phyloP scores from a whole-genome alignment of 2,113 vertebrate genomes.

The Callionymus lyra region DNA sequence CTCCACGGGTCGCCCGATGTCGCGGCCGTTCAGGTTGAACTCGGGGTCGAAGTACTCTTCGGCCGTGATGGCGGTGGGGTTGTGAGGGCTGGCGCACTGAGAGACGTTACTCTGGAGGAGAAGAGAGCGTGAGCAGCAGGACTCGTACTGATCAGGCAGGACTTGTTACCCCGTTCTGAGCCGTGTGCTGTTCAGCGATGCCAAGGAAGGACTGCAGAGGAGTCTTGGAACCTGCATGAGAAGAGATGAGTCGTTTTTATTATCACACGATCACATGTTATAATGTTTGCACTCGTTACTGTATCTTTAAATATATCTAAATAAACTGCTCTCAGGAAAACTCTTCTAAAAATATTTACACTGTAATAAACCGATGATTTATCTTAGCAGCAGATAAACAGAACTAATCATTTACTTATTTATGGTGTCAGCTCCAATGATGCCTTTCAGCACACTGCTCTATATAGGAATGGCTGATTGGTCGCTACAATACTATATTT shows the following conservation, averaged over 20 bases:
- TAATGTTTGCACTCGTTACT: too few relatives aligned
- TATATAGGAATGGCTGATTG: too few relatives aligned
- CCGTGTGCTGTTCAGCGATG: constrained; percentile 70
- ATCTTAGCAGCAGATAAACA: background rate
- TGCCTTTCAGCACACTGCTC: too few relatives aligned
- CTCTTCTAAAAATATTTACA: too few relatives aligned
- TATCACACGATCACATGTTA: too few relatives aligned
- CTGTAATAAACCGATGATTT: too few relatives aligned
- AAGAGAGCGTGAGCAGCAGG: background rate
- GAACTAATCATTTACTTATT: background rate
- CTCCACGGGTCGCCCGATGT: constrained; percentile 71
- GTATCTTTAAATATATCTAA: too few relatives aligned
- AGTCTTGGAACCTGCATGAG: constrained; percentile 56
- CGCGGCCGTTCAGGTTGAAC: constrained; percentile 66
- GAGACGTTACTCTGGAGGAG: constrained; percentile 62
- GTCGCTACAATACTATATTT: too few relatives aligned
- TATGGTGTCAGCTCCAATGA: too few relatives aligned
- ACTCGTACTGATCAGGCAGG: background rate
- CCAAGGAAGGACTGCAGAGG: constrained; percentile 73
- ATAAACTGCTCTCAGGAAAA: too few relatives aligned
- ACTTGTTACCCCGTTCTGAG: constrained; percentile 65
- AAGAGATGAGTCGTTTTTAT: background rate
- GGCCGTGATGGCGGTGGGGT: constrained; percentile 72
- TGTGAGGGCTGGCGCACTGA: constrained; percentile 73
- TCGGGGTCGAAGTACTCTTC: constrained; percentile 73